A percentile compares a stretch with the other conserved stretches of the same genome.
These are phyloP conservation scores for Stenodema calcarata DNA, from an alignment of 2,888 invertebrate genomes.

Conservation along the genomic window DNA sequence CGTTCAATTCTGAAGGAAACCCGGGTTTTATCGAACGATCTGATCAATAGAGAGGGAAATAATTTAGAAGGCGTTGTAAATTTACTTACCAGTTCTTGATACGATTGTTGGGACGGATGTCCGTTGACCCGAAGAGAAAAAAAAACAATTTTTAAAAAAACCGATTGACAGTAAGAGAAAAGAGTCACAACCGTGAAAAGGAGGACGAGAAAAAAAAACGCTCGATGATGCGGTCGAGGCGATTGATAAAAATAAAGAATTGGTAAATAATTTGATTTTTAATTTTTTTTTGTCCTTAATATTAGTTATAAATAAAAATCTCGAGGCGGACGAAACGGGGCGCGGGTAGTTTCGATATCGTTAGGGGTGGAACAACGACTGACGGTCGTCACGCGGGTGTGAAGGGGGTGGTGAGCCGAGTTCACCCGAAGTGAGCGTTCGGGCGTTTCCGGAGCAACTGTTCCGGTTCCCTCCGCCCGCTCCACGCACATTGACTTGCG, in stretches of 20 bases:
- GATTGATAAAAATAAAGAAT: not conserved
- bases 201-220: not conserved
- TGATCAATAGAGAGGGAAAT: not conserved
- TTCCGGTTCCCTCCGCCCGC: not conserved
- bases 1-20: not conserved
- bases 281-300: no score
- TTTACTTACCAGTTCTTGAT: conserved; percentile 2
- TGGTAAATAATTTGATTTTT: not conserved
- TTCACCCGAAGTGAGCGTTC: not conserved
- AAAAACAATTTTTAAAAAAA: no score
- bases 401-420: not conserved
- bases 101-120: not conserved
- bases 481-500: not conserved
- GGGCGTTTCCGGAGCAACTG: conserved; percentile 1
- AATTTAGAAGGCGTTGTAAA: not conserved
- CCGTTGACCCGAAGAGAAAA: not conserved
- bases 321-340: conserved; percentile 1
- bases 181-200: not conserved
- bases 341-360: not conserved
- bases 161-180: not conserved
- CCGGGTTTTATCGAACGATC: not conserved
- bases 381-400: not conserved
- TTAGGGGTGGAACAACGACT: conserved; percentile 32
- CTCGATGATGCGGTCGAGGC: not conserved
- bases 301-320: not conserved